phyloP scores from a whole-genome alignment of 2,797 vertebrate species.

The Paratrypauchen microcephalus region DNA sequence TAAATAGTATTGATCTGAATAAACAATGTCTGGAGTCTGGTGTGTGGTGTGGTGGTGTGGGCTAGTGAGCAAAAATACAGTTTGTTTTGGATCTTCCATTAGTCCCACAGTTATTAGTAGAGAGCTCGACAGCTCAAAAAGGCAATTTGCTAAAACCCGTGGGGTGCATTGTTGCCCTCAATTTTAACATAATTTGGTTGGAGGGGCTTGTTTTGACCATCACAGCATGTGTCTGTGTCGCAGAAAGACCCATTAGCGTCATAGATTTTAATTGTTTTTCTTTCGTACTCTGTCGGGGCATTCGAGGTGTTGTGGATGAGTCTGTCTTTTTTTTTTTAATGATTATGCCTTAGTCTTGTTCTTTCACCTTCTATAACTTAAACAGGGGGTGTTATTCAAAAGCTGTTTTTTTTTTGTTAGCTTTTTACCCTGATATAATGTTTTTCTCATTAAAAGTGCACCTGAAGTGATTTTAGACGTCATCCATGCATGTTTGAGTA shows the following conservation, averaged over 20 bases:
- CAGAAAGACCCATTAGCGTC: not conserved
- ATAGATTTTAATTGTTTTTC: slow-evolving; percentile 5
- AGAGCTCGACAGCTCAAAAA: not conserved
- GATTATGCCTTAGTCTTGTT: not conserved
- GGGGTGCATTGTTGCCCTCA: not conserved
- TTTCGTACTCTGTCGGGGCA: not conserved
- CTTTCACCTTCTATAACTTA: not conserved
- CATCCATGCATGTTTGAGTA: too few relatives aligned
- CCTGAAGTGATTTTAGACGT: too few relatives aligned
- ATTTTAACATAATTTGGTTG: not conserved
- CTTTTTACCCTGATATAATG: too few relatives aligned
- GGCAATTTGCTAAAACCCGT: not conserved
- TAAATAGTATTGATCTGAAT: slow-evolving; percentile 16
- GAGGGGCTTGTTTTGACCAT: slow-evolving; percentile 2
- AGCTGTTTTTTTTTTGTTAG: too few relatives aligned
- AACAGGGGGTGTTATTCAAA: not conserved
- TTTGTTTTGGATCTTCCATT: not conserved
- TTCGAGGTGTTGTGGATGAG: not conserved
- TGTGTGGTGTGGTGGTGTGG: not conserved
- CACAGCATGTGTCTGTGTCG: not conserved
- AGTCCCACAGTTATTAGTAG: not conserved
- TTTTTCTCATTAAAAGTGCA: too few relatives aligned
- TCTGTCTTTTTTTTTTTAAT: not conserved
- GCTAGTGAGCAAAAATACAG: not conserved
- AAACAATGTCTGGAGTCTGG: not conserved